These are phyloP conservation scores for Acronicta leporina DNA, from an alignment of 2,888 invertebrate genomes.

Conservation along the genomic window DNA sequence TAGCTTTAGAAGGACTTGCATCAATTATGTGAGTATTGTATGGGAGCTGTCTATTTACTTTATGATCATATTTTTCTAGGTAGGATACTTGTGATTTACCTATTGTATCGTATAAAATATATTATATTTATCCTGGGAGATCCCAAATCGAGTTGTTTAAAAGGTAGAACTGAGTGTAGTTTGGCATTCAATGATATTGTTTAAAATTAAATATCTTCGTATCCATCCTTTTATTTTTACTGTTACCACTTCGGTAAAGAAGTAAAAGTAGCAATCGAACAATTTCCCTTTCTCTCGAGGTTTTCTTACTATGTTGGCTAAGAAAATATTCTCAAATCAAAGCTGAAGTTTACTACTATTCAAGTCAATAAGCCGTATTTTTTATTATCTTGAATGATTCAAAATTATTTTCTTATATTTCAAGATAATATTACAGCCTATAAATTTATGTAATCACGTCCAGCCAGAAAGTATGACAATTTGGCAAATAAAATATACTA, in stretches of 20 bases:
- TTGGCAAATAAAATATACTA: slow-evolving; percentile 27
- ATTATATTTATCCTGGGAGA: no score
- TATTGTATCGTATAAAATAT: not conserved
- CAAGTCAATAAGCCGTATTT: slow-evolving; percentile 1
- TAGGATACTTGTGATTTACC: slow-evolving; percentile 8
- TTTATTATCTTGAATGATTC: no score
- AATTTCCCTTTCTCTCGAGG: slow-evolving; percentile 20
- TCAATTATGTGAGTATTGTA: slow-evolving; percentile 36
- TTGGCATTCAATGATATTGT: not conserved
- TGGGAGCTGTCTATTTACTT: slow-evolving; percentile 29
- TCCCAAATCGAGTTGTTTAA: no score
- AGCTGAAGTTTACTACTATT: slow-evolving; percentile 2
- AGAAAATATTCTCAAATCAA: slow-evolving; percentile 1
- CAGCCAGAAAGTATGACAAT: slow-evolving; percentile 3
- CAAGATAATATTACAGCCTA: not conserved
- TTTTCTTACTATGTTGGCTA: not conserved
- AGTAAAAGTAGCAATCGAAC: slow-evolving; percentile 26
- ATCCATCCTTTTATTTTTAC: not conserved
- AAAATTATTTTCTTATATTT: no score
- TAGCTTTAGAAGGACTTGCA: slow-evolving; percentile 24
- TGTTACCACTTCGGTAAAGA: not conserved
- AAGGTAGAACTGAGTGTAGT: not conserved
- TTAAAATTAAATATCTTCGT: not conserved
- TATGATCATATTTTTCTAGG: slow-evolving; percentile 18
- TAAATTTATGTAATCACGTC: slow-evolving; percentile 5